Evolutionary conservation across 2,888 invertebrate species (phyloP), one percentile per base, ranked within the genome.

Genomic region (Caenorhabditis macrosperma): DNA sequence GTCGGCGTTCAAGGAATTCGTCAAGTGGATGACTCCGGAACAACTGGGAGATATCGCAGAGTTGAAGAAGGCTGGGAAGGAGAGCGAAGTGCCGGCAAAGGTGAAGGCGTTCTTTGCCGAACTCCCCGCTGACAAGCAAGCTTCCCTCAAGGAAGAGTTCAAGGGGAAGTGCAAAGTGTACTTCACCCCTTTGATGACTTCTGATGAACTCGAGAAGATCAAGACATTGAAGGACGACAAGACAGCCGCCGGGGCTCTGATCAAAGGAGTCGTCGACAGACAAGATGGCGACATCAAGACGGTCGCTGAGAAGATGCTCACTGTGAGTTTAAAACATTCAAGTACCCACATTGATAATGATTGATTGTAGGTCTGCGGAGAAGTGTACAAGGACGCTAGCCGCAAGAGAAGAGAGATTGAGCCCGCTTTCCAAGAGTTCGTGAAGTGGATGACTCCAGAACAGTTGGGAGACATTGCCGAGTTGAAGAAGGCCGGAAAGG

Each of bases 21-120:
- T 68, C 12, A 57, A 66, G 28, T 79, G 78, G 78, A 68, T 79
- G 78, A 79, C 74, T 15, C 67, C 72, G 12, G 78, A 79, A 38
- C 78, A 79, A 57, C 22, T 63, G 1, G 74, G 64, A 28, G 72
- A 74, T 15, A 79, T 79, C 28, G 64, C 48, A 33, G 74, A 64
- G n/a, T 17, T 74, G 38, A 74, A 74, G 38, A 26, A 64, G 2
- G 57, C 74, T 5, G 68, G 74, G 69, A 81, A 81, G 35, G 46
- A 72, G 9, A 48, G 63, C 12, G 86, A 86, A 17, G 63, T 85
- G 26, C 79, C 76, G 9, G 78, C 60, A 26, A 85, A 86, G 66
- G 81, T 85, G 41, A 83, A 86, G 46, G 86, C 80, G 33, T 85
- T 69, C 76, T 88, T 85, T 68, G 80, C 81, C 9, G 50, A 57